Evolutionary conservation across 2,113 vertebrate genomes (phyloP), one percentile per base, ranked within the genome.

Genomic region (Notothenia coriiceps): DNA sequence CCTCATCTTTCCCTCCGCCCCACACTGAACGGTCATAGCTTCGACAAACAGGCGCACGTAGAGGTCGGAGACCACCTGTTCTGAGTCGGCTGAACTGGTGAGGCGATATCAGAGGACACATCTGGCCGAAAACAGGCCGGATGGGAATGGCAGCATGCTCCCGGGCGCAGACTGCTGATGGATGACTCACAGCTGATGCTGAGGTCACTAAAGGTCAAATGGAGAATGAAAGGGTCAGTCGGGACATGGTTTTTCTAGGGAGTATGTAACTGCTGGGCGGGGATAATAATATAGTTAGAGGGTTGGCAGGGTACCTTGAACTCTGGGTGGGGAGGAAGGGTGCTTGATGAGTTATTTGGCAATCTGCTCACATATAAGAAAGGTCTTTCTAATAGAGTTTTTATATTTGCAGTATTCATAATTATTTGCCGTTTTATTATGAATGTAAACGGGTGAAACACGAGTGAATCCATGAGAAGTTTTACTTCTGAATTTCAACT

Each of bases 21-120:
- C 59, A 9, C 63, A 79, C 51, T 55, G 52, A 73, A 70, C 0
- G 51, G 59, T 73, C 35, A 63, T 7, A 10, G 69, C 63, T 59
- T 25, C 3, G 4, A 68, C 79, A 25, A 61, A 70, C 79, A 54
- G 55, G 70, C 70, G 29, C 40, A 67, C 25, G 2, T 8, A 64
- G 83, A 82, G 90, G 89, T 92, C 91, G 91, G 62, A 76, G 79
- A 88, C 82, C 90, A 89, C 91, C 89, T 90, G 90, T 73, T 86
- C 69, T 40, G 61, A 33, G 61, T 50, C 72, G 80, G 69, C 76
- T 74, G 60, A 80, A 78, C 77, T 60, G 64, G 49, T 80, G 72
- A 83, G 43, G 81, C 35, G 4, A 84, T 89, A 90, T 88, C 91
- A 88, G 86, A 89, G 91, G 90, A 91, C 89, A 90, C 89, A 91